phyloP scores from a whole-genome alignment of 2,797 vertebrate species.

The Enteromius thamalakanensis region DNA sequence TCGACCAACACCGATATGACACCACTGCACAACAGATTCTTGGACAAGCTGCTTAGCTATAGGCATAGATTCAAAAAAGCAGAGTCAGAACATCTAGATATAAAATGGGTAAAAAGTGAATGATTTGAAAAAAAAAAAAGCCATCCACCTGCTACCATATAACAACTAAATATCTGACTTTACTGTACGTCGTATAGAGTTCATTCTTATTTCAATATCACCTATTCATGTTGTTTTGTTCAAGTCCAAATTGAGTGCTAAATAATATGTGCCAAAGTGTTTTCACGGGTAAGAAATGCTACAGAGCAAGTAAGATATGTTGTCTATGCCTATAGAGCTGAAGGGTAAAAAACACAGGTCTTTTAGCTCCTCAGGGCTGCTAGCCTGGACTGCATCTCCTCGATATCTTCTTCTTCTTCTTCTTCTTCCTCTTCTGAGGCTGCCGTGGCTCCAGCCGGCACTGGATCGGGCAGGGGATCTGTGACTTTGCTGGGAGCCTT shows the following conservation, averaged over 20 bases:
- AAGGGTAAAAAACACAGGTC: conserved; percentile 18
- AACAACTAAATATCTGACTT: conserved; percentile 13
- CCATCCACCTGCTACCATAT: not conserved
- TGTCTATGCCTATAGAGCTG: conserved; percentile 48
- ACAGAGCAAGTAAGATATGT: conserved; percentile 37
- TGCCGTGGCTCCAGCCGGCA: conserved; percentile 79
- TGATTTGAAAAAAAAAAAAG: conserved; percentile 24
- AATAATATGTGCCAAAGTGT: not conserved
- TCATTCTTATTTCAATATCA: not conserved
- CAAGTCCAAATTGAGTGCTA: conserved; percentile 27
- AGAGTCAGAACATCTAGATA: conserved; percentile 1
- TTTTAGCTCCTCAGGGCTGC: conserved; percentile 91
- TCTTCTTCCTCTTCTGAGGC: conserved; percentile 76
- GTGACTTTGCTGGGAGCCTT: conserved; percentile 97
- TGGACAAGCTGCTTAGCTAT: conserved; percentile 32
- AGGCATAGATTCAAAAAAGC: conserved; percentile 8
- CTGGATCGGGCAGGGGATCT: conserved; percentile 88
- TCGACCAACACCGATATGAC: conserved; percentile 26
- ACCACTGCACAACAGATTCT: conserved; percentile 38
- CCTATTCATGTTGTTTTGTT: not conserved
- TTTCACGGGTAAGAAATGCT: conserved; percentile 24
- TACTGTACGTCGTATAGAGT: not conserved
- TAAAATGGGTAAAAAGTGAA: conserved; percentile 17
- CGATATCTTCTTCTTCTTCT: conserved; percentile 93
- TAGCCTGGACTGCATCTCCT: conserved; percentile 94